Evolutionary conservation across 2,888 invertebrate genomes (phyloP).

Genomic region (Hartigia nigra): DNA sequence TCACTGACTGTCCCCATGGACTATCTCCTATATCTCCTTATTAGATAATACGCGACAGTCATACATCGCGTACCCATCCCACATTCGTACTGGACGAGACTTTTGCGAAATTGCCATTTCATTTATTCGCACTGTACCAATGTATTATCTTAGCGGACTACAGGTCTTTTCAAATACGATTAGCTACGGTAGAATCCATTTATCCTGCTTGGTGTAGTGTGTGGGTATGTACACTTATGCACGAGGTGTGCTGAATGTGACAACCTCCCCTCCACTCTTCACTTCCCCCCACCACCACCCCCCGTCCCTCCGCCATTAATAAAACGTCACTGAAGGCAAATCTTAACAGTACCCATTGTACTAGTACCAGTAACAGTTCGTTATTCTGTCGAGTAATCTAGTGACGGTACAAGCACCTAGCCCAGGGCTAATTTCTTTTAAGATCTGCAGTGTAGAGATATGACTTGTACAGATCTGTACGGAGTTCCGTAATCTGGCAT

Average conservation of each 20-base stretch:
- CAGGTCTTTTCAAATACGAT: not conserved
- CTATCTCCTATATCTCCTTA: not conserved
- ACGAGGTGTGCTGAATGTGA: not conserved
- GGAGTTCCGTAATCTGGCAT: too few species aligned
- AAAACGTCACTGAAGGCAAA: not conserved
- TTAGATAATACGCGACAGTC: not conserved
- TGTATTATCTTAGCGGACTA: not conserved
- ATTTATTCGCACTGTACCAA: not conserved
- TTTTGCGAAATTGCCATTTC: not conserved
- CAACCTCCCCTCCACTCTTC: too few species aligned
- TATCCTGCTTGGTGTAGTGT: not conserved
- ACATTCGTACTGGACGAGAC: not conserved
- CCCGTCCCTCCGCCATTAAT: not conserved
- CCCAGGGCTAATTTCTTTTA: too few species aligned
- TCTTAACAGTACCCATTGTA: not conserved
- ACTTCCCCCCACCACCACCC: too few species aligned
- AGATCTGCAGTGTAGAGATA: too few species aligned
- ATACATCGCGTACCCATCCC: not conserved
- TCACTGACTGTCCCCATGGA: too few species aligned
- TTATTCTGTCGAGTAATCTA: too few species aligned
- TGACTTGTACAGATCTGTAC: too few species aligned
- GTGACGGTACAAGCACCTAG: too few species aligned
- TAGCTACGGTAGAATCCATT: not conserved
- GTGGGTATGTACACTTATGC: not conserved
- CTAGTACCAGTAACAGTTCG: not conserved